Conservation (phyloP, 2,888 invertebrate genomes). For the Anaspis maculata region DNA sequence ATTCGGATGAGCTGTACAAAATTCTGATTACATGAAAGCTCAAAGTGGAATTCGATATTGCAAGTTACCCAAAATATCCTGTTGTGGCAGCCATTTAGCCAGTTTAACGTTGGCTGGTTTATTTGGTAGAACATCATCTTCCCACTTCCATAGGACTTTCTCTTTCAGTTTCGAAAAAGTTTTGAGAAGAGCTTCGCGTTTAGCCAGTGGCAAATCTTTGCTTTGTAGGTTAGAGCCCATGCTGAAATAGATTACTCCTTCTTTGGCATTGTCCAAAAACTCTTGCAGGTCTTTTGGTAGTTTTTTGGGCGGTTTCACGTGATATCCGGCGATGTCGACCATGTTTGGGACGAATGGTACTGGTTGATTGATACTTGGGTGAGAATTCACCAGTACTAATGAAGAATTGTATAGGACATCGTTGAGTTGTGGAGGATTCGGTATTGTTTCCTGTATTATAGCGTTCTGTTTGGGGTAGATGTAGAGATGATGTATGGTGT, state of each 20-base stretch:
- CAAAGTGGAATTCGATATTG: neutral
- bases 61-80: conserved; percentile 25
- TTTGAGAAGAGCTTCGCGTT: conserved; percentile 28
- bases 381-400: conserved; percentile 34
- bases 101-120: conserved; percentile 34
- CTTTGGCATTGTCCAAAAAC: conserved; percentile 34
- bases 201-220: conserved; percentile 26
- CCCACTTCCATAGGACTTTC: conserved; percentile 43
- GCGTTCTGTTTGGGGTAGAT: conserved; percentile 21
- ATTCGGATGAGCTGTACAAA: conserved; percentile 42
- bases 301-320: conserved; percentile 26
- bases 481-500: conserved; percentile 18
- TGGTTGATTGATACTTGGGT: conserved; percentile 45
- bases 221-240: conserved; percentile 40
- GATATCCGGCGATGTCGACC: conserved; percentile 50
- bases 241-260: conserved; percentile 40
- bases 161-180: conserved; percentile 38
- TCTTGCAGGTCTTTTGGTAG: conserved; percentile 31
- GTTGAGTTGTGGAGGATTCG: conserved; percentile 23
- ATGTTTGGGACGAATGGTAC: conserved; percentile 47
- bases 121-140: conserved; percentile 22
- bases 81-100: conserved; percentile 39
- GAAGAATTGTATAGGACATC: conserved; percentile 26
- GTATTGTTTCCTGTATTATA: conserved; percentile 27
- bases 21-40: too few relatives aligned